These are phyloP conservation scores for Sander lucioperca DNA, from an alignment of 2,113 vertebrate species.

Conservation along the genomic window DNA sequence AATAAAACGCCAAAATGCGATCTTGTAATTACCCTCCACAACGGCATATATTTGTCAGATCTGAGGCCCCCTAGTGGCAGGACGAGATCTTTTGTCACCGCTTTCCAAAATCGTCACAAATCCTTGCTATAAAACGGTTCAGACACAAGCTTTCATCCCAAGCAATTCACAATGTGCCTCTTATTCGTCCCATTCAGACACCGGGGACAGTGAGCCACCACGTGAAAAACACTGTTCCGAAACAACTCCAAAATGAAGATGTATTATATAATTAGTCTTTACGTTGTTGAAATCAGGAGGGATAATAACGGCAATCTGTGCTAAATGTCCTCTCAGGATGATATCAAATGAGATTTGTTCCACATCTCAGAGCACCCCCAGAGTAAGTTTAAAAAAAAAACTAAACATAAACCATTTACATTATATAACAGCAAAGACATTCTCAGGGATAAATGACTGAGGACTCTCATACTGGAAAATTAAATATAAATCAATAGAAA, in stretches of 20 bases:
- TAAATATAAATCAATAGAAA: neutral
- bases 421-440: neutral
- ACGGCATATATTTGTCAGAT: neutral
- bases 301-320: slow-evolving; percentile 10
- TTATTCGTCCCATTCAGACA: neutral
- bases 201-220: neutral
- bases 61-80: too few relatives aligned
- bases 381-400: neutral
- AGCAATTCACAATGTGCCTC: neutral
- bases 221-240: neutral
- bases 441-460: neutral
- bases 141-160: neutral
- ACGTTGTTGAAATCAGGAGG: neutral
- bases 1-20: too few relatives aligned
- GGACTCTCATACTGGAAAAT: fast-evolving
- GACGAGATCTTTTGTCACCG: neutral
- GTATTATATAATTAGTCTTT: neutral
- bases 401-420: neutral
- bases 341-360: slow-evolving; percentile 6
- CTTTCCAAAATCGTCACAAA: neutral
- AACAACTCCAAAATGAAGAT: neutral
- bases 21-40: neutral
- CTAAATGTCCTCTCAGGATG: neutral
- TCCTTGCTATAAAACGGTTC: neutral
- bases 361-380: neutral